Conservation (phyloP, 2,113 vertebrate genomes). For the Coturnix japonica region DNA sequence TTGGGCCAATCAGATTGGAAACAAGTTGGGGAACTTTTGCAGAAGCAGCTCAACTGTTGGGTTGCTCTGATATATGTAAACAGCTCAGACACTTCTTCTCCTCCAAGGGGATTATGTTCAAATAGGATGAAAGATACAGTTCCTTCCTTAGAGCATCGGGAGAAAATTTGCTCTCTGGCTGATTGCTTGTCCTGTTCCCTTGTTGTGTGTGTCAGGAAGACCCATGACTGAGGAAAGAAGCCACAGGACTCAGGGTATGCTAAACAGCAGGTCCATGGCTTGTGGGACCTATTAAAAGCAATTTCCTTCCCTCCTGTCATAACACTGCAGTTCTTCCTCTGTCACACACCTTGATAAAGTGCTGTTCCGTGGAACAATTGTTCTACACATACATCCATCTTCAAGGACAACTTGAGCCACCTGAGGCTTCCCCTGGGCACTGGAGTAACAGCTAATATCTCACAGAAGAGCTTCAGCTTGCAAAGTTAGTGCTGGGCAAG, state of each 20-base stretch:
- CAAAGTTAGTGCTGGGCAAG: background rate
- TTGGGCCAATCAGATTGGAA: background rate
- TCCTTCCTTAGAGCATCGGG: background rate
- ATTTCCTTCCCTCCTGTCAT: background rate
- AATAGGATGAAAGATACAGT: background rate
- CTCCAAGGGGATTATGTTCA: background rate
- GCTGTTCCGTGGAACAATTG: background rate
- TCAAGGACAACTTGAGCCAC: conserved; percentile 1
- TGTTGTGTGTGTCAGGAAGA: background rate
- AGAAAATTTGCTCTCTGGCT: background rate
- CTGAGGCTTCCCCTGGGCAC: background rate
- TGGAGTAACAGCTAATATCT: conserved; percentile 8
- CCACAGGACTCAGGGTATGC: background rate
- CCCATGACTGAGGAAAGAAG: background rate
- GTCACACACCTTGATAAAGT: background rate
- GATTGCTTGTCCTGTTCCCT: background rate
- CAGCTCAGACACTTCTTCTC: background rate
- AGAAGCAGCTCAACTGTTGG: background rate
- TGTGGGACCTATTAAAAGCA: background rate
- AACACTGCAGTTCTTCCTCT: background rate
- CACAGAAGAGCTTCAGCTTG: conserved; percentile 9
- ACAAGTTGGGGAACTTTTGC: background rate
- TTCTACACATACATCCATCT: background rate
- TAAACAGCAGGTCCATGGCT: background rate
- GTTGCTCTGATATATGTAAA: background rate